Evolutionary conservation across 2,888 invertebrate genomes (phyloP).

Genomic region (Tyria jacobaeae): DNA sequence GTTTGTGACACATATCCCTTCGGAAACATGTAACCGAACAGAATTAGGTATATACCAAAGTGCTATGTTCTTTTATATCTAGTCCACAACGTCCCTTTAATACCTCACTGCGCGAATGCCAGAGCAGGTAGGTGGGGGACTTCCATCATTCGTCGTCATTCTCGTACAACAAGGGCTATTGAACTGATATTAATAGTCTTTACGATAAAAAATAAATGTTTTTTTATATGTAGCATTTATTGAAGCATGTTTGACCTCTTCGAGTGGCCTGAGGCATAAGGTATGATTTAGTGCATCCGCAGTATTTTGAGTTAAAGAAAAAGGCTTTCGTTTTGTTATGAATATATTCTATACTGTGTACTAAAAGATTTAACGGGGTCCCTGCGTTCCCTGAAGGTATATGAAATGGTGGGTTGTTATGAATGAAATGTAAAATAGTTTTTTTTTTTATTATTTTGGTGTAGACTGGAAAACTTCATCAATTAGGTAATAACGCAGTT

Average conservation of each 20-base stretch:
- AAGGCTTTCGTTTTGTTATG: conserved; percentile 35
- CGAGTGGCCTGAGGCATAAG: conserved; percentile 39
- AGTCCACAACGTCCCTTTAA: conserved; percentile 18
- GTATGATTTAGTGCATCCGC: conserved; percentile 44
- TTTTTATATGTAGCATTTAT: conserved; percentile 40
- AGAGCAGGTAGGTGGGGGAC: conserved; percentile 21
- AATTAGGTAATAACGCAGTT: too few relatives aligned
- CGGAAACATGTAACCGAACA: too few relatives aligned
- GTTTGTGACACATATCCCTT: too few relatives aligned
- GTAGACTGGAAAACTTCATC: conserved; percentile 3
- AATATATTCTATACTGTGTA: conserved; percentile 14
- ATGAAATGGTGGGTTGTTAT: conserved; percentile 6
- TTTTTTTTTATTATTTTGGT: background rate
- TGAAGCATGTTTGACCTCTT: conserved; percentile 47
- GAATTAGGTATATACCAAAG: too few relatives aligned
- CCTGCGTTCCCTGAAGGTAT: conserved; percentile 19
- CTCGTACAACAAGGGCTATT: conserved; percentile 40
- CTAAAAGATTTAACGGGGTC: conserved; percentile 14
- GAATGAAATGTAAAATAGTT: background rate
- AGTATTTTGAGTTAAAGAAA: conserved; percentile 43
- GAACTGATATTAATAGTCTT: conserved; percentile 39
- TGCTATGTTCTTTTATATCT: conserved; percentile 16
- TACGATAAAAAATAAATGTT: conserved; percentile 39
- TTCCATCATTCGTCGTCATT: conserved; percentile 34
- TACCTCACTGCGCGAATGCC: conserved; percentile 17